A percentile compares a stretch with the other conserved stretches of the same genome.
Evolutionary conservation across 2,113 vertebrate species (phyloP).

Genomic region (Nymphicus hollandicus): DNA sequence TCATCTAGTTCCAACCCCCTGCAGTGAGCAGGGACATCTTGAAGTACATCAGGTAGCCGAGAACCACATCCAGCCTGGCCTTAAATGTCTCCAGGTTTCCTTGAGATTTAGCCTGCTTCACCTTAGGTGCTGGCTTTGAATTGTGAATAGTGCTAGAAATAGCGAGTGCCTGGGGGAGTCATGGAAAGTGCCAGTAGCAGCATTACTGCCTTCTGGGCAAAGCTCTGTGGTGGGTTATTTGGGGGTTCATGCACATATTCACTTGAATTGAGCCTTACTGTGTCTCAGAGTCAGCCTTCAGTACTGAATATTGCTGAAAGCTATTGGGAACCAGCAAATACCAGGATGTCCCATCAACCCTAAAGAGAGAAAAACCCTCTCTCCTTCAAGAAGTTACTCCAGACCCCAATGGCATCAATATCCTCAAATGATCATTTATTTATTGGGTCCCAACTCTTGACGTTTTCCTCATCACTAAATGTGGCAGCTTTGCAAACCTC

Average conservation of each 20-base stretch:
- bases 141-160: not conserved
- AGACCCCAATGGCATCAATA: not conserved
- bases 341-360: not conserved
- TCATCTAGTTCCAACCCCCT: not conserved
- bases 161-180: not conserved
- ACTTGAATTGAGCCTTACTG: not conserved
- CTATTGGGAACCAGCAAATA: not conserved
- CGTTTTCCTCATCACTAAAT: not conserved
- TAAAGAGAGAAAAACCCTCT: not conserved
- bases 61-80: not conserved
- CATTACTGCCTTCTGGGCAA: not conserved
- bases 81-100: not conserved
- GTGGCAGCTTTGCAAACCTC: not conserved
- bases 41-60: accelerated
- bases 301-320: not conserved
- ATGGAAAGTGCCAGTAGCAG: not conserved
- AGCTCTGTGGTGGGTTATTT: not conserved
- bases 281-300: not conserved
- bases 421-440: not conserved
- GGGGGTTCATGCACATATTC: not conserved
- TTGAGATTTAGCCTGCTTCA: not conserved
- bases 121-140: not conserved
- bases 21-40: not conserved
- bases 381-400: not conserved
- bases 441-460: not conserved